Percentiles rank a stretch among this genome's conserved stretches.
Evolutionary conservation across 2,113 vertebrate species (phyloP).

Genomic region (Oreochromis niloticus): DNA sequence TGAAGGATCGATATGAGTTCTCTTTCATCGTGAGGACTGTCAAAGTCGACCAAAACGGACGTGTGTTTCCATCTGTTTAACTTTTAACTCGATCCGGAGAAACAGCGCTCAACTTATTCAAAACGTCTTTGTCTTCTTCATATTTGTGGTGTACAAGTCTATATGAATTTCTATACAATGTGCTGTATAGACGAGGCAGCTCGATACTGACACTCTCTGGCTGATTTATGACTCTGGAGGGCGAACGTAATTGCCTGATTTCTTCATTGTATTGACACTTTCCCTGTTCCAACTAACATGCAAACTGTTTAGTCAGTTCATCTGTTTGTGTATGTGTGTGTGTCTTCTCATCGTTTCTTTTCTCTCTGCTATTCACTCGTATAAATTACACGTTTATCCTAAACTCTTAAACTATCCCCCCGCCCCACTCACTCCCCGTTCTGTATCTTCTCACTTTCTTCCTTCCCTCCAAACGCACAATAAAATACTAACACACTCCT

Average conservation of each 20-base stretch:
- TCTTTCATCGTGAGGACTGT: not conserved
- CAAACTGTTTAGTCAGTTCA: not conserved
- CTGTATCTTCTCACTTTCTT: not conserved
- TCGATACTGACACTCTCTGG: constrained; percentile 75
- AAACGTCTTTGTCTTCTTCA: not conserved
- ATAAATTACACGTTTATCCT: not conserved
- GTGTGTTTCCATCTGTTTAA: not conserved
- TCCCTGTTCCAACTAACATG: not conserved
- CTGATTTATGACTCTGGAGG: constrained; percentile 4
- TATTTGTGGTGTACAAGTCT: not conserved
- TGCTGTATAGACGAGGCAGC: constrained; percentile 1
- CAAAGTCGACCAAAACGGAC: not conserved
- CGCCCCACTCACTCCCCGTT: not conserved
- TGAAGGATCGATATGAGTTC: not conserved
- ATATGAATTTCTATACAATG: not conserved
- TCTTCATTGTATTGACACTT: not conserved
- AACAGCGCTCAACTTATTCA: not conserved
- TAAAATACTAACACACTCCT: not conserved
- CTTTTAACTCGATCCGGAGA: not conserved
- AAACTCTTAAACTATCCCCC: not conserved
- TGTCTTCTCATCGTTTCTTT: not conserved
- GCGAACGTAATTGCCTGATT: not conserved
- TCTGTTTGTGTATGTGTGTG: not conserved
- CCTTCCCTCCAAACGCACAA: not conserved
- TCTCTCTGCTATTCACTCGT: not conserved